Evolutionary conservation across 2,888 invertebrate species (phyloP).

Genomic region (Nephrotoma flavescens): DNA sequence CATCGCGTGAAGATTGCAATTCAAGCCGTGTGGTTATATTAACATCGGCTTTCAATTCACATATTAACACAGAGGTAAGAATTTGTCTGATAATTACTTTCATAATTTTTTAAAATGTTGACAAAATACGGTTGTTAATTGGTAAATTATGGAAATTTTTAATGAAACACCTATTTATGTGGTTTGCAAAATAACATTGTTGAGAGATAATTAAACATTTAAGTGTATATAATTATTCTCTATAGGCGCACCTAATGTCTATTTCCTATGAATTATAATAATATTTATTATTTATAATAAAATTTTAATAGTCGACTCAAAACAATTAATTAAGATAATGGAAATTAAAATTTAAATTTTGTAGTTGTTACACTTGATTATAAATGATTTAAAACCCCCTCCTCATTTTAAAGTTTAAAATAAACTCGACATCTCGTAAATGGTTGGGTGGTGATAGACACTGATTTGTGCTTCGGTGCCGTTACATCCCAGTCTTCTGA

Average conservation of each 20-base stretch:
- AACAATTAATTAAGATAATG: too few species aligned
- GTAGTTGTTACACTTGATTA: too few species aligned
- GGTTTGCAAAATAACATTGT: not conserved
- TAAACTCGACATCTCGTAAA: too few species aligned
- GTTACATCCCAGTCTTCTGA: too few species aligned
- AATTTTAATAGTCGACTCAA: not conserved
- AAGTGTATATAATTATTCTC: not conserved
- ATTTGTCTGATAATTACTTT: not conserved
- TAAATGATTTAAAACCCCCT: too few species aligned
- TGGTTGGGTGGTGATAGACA: too few species aligned
- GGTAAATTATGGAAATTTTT: not conserved
- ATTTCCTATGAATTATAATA: not conserved
- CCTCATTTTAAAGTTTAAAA: too few species aligned
- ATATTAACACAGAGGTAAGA: slow-evolving; percentile 37
- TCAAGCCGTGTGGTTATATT: slow-evolving; percentile 33
- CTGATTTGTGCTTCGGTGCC: too few species aligned
- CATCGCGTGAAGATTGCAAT: slow-evolving; percentile 35
- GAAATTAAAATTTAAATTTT: too few species aligned
- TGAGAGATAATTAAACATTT: not conserved
- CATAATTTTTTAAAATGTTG: not conserved
- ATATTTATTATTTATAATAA: not conserved
- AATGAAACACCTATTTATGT: not conserved
- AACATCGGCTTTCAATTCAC: slow-evolving; percentile 31
- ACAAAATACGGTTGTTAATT: not conserved
- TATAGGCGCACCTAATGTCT: not conserved